Evolutionary conservation across 2,888 invertebrate genomes (phyloP).

Genomic region (Rhagonycha lutea): DNA sequence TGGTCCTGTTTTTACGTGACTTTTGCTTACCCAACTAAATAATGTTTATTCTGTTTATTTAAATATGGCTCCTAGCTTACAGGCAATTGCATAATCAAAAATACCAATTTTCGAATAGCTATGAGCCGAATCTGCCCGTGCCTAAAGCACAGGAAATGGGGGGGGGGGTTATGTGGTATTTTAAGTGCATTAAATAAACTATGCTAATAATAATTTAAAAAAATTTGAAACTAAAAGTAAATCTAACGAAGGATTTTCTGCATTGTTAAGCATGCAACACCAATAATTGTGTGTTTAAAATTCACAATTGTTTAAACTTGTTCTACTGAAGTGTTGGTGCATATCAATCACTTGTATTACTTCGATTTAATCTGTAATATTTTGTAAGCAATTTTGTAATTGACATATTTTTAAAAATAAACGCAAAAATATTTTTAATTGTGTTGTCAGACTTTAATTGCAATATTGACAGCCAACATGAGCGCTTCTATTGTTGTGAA

Average conservation of each 20-base stretch:
- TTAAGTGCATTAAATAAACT: too few species aligned
- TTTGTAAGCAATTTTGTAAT: constrained; percentile 17
- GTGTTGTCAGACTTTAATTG: neutral
- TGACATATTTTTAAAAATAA: constrained; percentile 12
- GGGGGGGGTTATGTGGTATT: too few species aligned
- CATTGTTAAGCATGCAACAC: constrained; percentile 9
- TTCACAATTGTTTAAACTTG: constrained; percentile 2
- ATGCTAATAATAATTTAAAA: too few species aligned
- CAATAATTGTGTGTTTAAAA: constrained; percentile 9
- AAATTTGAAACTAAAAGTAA: constrained; percentile 2
- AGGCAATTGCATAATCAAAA: too few species aligned
- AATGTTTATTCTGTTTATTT: too few species aligned
- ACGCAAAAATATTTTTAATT: neutral
- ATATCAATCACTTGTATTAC: constrained; percentile 5
- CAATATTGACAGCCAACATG: neutral
- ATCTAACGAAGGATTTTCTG: constrained; percentile 12
- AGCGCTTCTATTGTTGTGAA: neutral
- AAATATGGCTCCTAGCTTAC: too few species aligned
- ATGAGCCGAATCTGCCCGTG: too few species aligned
- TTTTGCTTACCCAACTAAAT: too few species aligned
- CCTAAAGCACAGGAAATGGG: too few species aligned
- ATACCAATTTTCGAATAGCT: too few species aligned
- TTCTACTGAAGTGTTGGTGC: constrained; percentile 10
- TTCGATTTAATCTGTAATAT: constrained; percentile 1
- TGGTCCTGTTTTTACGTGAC: too few species aligned